Conservation (phyloP, 2,888 invertebrate genomes). For the Parelbella ahira region DNA sequence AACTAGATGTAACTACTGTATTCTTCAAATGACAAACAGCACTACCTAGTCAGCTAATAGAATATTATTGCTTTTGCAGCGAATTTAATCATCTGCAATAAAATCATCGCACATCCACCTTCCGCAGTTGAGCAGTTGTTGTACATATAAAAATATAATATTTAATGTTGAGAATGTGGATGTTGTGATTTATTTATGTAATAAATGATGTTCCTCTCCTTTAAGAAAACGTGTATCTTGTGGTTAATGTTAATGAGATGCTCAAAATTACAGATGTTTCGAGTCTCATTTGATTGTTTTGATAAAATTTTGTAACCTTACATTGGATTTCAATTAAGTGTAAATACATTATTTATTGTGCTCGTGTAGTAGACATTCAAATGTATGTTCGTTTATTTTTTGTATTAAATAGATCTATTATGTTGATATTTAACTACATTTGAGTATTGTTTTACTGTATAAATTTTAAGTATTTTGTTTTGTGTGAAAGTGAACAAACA, state of each 20-base stretch:
- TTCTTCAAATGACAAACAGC: slow-evolving; percentile 45
- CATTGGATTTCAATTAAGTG: slow-evolving; percentile 34
- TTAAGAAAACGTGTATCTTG: slow-evolving; percentile 24
- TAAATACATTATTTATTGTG: slow-evolving; percentile 57
- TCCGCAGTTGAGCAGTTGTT: slow-evolving; percentile 31
- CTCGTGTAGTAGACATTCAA: slow-evolving; percentile 43
- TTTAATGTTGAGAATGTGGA: slow-evolving; percentile 31
- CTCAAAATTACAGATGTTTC: slow-evolving; percentile 27
- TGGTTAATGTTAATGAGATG: slow-evolving; percentile 18
- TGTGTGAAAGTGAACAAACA: slow-evolving; percentile 74
- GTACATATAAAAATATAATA: slow-evolving; percentile 34
- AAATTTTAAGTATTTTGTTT: slow-evolving; percentile 75
- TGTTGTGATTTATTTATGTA: slow-evolving; percentile 34
- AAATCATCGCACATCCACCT: slow-evolving; percentile 31
- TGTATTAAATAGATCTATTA: slow-evolving; percentile 68
- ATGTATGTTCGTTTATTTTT: slow-evolving; percentile 58
- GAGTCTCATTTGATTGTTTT: slow-evolving; percentile 8
- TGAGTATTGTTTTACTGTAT: slow-evolving; percentile 70
- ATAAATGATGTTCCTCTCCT: slow-evolving; percentile 35
- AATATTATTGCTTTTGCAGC: slow-evolving; percentile 35
- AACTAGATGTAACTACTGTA: slow-evolving; percentile 38
- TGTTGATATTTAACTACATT: slow-evolving; percentile 69
- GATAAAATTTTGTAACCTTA: slow-evolving; percentile 8
- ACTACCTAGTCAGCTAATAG: slow-evolving; percentile 58
- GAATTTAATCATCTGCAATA: slow-evolving; percentile 28